Evolutionary conservation across 2,113 vertebrate genomes (phyloP).

Genomic region (Scomber scombrus): DNA sequence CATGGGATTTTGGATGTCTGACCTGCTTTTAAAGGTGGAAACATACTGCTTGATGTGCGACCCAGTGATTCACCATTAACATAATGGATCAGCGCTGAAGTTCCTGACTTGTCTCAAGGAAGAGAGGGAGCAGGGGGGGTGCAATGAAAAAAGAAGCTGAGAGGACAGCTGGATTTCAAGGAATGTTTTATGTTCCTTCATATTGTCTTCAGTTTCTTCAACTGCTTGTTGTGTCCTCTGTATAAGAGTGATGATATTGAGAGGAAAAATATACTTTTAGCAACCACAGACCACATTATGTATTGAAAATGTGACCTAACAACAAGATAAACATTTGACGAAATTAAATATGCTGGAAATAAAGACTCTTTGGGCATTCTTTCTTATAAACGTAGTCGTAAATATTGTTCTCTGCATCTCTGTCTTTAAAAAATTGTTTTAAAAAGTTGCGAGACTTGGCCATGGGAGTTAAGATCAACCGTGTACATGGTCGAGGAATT

Average conservation of each 20-base stretch:
- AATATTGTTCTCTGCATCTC: neutral
- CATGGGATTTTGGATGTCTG: conserved; percentile 76
- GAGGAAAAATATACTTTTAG: neutral
- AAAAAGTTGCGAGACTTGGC: too few relatives aligned
- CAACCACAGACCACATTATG: neutral
- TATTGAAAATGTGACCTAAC: conserved; percentile 2
- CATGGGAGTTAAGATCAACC: conserved; percentile 11
- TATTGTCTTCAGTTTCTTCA: conserved; percentile 37
- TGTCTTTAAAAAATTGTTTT: neutral
- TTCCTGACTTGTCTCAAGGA: conserved; percentile 26
- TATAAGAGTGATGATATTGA: neutral
- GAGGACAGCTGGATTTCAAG: conserved; percentile 40
- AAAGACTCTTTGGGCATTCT: neutral
- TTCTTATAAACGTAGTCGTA: neutral
- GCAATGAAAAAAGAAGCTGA: neutral
- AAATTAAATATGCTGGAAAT: neutral
- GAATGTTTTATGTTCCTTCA: conserved; percentile 55
- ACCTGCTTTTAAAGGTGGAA: conserved; percentile 77
- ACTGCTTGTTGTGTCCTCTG: conserved; percentile 22
- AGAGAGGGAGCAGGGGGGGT: neutral
- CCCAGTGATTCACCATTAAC: conserved; percentile 66
- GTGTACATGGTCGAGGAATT: conserved; percentile 45
- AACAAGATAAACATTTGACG: neutral
- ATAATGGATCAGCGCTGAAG: conserved; percentile 60
- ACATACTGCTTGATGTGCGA: conserved; percentile 67